Evolutionary conservation across 2,113 vertebrate genomes (phyloP).

Genomic region (Anolis carolinensis): DNA sequence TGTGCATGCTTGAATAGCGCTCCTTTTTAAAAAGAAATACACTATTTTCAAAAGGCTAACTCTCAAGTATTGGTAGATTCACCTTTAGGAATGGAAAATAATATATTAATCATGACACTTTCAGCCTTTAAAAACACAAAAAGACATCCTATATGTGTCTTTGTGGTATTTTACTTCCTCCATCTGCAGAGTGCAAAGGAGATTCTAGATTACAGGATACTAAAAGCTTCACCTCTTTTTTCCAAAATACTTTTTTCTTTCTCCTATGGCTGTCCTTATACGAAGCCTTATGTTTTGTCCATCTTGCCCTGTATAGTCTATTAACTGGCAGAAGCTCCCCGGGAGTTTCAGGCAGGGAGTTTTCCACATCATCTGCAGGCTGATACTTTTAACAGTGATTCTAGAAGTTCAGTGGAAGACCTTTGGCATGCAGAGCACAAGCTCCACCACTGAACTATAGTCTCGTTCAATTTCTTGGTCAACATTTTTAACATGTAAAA

Average conservation of each 20-base stretch:
- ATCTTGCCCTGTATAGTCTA: not conserved
- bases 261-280: not conserved
- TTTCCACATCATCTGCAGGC: not conserved
- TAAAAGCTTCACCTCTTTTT: slow-evolving; percentile 1
- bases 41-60: slow-evolving; percentile 28
- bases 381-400: not conserved
- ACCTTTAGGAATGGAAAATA: slow-evolving; percentile 32
- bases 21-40: slow-evolving; percentile 17
- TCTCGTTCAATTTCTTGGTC: not conserved
- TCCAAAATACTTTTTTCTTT: not conserved
- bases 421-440: not conserved
- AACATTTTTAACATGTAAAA: not conserved
- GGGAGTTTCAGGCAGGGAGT: too few species aligned
- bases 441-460: not conserved
- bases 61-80: slow-evolving; percentile 20
- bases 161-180: not conserved
- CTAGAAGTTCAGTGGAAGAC: not conserved
- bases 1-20: slow-evolving; percentile 27
- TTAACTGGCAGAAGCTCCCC: not conserved
- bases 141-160: slow-evolving; percentile 5
- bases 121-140: slow-evolving; percentile 5
- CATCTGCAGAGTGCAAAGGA: not conserved
- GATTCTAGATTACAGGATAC: slow-evolving; percentile 6
- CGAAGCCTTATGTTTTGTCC: not conserved
- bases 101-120: slow-evolving; percentile 36